Evolutionary conservation across 1,140 invertebrate genomes (phyloP).

Genomic region (Globodera rostochiensis): DNA sequence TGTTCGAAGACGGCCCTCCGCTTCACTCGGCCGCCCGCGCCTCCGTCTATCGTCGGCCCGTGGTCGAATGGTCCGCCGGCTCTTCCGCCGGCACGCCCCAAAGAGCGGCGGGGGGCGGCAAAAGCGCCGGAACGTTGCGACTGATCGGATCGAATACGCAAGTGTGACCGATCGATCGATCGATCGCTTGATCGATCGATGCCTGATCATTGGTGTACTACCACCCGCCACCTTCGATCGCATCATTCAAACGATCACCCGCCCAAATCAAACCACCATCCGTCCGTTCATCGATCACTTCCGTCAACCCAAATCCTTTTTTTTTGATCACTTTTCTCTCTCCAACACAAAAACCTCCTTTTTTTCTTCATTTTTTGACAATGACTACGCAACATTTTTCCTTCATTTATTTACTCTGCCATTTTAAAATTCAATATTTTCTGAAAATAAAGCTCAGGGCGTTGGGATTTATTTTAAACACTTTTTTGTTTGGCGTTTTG

Average conservation of each 20-base stretch:
- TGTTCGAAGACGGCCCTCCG: neutral
- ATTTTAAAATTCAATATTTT: neutral
- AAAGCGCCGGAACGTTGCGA: neutral
- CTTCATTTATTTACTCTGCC: neutral
- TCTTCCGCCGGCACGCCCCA: constrained; percentile 4
- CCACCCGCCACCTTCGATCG: neutral
- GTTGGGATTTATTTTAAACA: neutral
- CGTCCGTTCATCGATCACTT: neutral
- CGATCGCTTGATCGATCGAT: neutral
- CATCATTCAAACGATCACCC: neutral
- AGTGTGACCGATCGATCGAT: neutral
- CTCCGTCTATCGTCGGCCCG: constrained; percentile 20
- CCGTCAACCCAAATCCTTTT: neutral
- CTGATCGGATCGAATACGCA: constrained; percentile 31
- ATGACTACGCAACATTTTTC: neutral
- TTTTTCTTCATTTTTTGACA: neutral
- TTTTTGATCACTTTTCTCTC: neutral
- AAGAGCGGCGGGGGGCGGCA: neutral
- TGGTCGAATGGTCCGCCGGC: constrained; percentile 15
- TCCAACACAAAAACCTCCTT: constrained; percentile 4
- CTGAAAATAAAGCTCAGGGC: neutral
- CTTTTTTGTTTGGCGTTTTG: neutral
- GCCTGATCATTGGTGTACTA: neutral
- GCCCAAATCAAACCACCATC: no score
- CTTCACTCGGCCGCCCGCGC: neutral